Evolutionary conservation across 2,113 vertebrate genomes (phyloP), one percentile per base, ranked within the genome.

Genomic region (Amphilophus citrinellus): DNA sequence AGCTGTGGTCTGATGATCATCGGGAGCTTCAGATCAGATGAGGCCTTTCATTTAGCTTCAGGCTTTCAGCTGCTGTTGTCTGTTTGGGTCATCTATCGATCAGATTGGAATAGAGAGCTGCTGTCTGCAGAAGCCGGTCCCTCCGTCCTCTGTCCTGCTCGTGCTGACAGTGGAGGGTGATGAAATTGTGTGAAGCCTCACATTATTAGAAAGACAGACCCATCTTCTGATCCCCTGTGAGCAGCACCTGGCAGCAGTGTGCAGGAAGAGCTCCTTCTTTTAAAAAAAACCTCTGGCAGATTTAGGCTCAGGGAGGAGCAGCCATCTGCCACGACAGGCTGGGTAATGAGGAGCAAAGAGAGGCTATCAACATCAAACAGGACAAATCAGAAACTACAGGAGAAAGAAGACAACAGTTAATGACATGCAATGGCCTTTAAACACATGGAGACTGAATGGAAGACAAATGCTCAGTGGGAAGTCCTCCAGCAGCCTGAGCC

Each of bases 81-180:
- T 17, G 24, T 20, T 13, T 17, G 22, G 81, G 11, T 80, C 82
- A 88, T 86, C 65, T 90, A 90, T 88, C 78, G 89, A 91, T 87
- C 76, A 39, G 77, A 81, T 44, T 61, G 62, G 30, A 62, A 32
- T 18, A 37, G 24, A 18, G 47, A 50, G 66, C 87, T 76, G 80
- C 35, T 85, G 75, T 91, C 87, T 82, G 50, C 27, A 60, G 22
- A 22, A 76, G 39, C 9, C 82, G 18, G 17, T 0, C 3, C 18
- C 77, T 17, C 37, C 62, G 6, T 3, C 86, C 27, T 73, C 32
- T 53, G 22, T 61, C 37, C 76, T 57, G 66, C 44, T 50, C 0
- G 0, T 50, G 8, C 44, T 32, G 66, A 71, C 30, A 4, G 7
- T 50, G 10, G 44, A 71, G 44, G 53, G 7, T 20, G 81, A 78